Evolutionary conservation across 2,888 invertebrate genomes (phyloP).

Genomic region (Trichopria drosophilae): DNA sequence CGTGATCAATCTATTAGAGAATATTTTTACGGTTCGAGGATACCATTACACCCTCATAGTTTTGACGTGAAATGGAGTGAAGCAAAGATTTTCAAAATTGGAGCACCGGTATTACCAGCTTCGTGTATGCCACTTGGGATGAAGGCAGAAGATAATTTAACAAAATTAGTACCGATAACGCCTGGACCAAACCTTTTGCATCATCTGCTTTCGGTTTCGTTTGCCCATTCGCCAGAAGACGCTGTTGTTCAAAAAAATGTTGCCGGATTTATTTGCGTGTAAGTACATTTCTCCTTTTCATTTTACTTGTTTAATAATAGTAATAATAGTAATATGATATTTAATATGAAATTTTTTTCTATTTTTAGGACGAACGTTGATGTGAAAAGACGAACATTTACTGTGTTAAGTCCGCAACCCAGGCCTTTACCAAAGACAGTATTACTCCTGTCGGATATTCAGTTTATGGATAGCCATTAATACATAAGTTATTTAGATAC

Average conservation of each 20-base stretch:
- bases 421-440: no score
- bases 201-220: conserved; percentile 86
- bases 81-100: conserved; percentile 90
- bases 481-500: no score
- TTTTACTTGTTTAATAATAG: no score
- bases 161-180: conserved; percentile 81
- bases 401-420: no score
- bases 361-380: no score
- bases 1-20: conserved; percentile 83
- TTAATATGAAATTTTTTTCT: no score
- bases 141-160: conserved; percentile 87
- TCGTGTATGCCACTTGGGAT: conserved; percentile 97
- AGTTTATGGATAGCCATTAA: no score
- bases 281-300: conserved; percentile 64
- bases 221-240: conserved; percentile 79
- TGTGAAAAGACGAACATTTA: no score
- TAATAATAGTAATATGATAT: no score
- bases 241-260: conserved; percentile 86
- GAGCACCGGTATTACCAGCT: conserved; percentile 89
- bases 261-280: conserved; percentile 91
- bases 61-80: conserved; percentile 92
- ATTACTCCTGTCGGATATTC: no score
- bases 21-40: conserved; percentile 90
- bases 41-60: conserved; percentile 88
- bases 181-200: conserved; percentile 79